Evolutionary conservation across 2,113 vertebrate species (phyloP).

Genomic region (Ia io): DNA sequence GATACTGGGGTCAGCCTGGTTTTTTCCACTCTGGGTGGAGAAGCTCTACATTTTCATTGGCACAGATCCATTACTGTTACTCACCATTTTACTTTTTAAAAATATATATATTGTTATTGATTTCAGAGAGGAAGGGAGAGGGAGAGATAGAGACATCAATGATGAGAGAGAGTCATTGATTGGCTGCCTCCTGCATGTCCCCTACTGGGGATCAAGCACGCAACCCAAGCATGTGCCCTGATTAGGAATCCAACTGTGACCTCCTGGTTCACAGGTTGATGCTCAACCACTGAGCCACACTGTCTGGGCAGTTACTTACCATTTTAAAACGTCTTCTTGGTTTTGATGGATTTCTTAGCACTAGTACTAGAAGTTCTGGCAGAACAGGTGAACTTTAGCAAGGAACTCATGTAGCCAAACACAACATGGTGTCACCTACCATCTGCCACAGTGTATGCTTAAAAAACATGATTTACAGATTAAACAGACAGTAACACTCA

Average conservation of each 20-base stretch:
- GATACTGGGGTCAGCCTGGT: not conserved
- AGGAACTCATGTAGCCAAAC: conserved; percentile 28
- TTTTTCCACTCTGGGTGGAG: conserved; percentile 47
- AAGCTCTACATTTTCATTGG: conserved; percentile 53
- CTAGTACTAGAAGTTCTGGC: not conserved
- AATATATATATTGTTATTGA: no score
- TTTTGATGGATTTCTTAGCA: conserved; percentile 51
- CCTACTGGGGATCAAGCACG: no score
- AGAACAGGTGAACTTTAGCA: not conserved
- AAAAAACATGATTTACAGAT: conserved; percentile 55
- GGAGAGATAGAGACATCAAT: no score
- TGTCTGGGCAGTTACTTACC: no score
- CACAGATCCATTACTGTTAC: not conserved
- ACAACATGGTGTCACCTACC: not conserved
- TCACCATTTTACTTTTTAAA: not conserved
- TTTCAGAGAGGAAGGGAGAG: no score
- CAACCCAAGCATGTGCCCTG: no score
- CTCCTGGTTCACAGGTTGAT: no score
- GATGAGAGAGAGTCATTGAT: no score
- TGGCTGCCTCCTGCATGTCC: no score
- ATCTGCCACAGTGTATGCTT: conserved; percentile 53
- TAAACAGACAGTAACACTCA: conserved; percentile 32
- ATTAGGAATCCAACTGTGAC: no score
- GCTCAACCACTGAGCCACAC: no score
- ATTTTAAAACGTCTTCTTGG: not conserved